Evolutionary conservation across 2,113 vertebrate genomes (phyloP).

Genomic region (Clinocottus analis): DNA sequence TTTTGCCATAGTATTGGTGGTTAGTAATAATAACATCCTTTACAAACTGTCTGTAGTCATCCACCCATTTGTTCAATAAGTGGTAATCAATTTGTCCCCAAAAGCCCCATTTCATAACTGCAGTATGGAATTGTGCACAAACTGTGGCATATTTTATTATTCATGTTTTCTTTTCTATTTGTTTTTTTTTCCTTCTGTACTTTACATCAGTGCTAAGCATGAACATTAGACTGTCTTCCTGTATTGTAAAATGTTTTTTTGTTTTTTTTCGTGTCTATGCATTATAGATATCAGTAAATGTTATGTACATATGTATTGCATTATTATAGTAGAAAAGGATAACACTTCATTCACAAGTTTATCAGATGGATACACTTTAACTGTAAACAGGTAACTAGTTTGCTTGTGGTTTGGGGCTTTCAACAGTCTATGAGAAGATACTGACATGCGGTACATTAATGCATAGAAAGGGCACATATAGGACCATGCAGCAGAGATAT

Average conservation of each 20-base stretch:
- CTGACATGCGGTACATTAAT: not conserved
- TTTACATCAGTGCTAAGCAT: constrained; percentile 4
- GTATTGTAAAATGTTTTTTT: not conserved
- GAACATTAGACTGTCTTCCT: not conserved
- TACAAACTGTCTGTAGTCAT: constrained; percentile 41
- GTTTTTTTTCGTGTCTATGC: not conserved
- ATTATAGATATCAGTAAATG: constrained; percentile 1
- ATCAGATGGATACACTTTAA: not conserved
- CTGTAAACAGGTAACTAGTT: not conserved
- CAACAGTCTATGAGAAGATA: constrained; percentile 6
- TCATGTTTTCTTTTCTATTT: not conserved
- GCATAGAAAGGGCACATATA: constrained; percentile 3
- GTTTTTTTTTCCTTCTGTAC: not conserved
- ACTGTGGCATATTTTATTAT: not conserved
- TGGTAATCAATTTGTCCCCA: constrained; percentile 11
- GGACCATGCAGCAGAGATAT: constrained; percentile 83
- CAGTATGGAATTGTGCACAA: not conserved
- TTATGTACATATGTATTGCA: not conserved
- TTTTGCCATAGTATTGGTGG: not conserved
- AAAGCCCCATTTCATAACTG: constrained; percentile 24
- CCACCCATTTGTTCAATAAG: constrained; percentile 29
- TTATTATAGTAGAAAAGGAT: not conserved
- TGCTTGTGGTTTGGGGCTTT: constrained; percentile 33
- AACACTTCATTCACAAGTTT: not conserved
- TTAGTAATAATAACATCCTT: constrained; percentile 1